Percentiles rank a stretch among this genome's conserved stretches.
phyloP scores from a whole-genome alignment of 1,140 invertebrate genomes.

The Linepithema humile region DNA sequence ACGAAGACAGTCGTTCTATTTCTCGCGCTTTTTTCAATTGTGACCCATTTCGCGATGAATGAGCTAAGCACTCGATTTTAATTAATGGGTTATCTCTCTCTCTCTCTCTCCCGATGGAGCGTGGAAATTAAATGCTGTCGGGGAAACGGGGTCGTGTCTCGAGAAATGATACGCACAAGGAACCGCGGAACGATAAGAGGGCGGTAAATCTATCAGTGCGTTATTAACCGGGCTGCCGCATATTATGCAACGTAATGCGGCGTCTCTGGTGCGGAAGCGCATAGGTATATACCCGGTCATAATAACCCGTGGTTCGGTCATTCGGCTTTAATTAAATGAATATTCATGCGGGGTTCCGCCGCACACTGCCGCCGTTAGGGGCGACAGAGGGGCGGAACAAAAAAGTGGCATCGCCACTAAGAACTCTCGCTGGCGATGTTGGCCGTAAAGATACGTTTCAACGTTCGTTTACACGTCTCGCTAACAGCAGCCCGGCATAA shows the following conservation, averaged over 20 bases:
- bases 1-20: background rate
- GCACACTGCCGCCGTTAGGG: background rate
- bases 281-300: slow-evolving; percentile 1
- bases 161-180: background rate
- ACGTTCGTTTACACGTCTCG: background rate
- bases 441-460: background rate
- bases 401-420: background rate
- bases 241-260: slow-evolving; percentile 10
- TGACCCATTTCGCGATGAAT: background rate
- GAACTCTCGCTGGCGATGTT: background rate
- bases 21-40: background rate
- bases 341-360: slow-evolving; percentile 48
- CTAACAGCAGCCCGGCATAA: background rate
- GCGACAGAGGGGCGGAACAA: background rate
- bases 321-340: slow-evolving; percentile 59
- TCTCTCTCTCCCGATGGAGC: background rate
- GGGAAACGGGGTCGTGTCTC: background rate
- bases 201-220: slow-evolving; percentile 37
- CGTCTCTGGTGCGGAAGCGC: slow-evolving; percentile 5
- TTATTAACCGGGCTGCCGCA: slow-evolving; percentile 29
- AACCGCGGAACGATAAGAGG: background rate
- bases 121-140: background rate
- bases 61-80: background rate
- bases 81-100: background rate
- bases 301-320: slow-evolving; percentile 43